phyloP scores from a whole-genome alignment of 2,888 invertebrate species.

The Furcula furcula region DNA sequence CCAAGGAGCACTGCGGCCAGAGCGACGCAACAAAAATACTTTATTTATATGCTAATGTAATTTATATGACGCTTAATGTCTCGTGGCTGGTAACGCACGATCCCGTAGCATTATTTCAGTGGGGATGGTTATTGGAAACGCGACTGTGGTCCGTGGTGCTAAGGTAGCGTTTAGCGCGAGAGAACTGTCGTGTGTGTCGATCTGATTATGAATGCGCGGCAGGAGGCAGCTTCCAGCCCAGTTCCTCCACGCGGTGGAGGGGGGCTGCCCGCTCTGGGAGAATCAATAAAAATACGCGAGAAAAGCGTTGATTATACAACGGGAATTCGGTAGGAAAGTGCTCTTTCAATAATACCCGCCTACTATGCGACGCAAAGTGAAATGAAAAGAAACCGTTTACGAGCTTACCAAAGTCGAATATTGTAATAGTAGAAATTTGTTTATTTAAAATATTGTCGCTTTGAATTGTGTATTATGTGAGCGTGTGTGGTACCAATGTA shows the following conservation, averaged over 20 bases:
- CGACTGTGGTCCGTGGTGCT: conserved; percentile 45
- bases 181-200: conserved; percentile 66
- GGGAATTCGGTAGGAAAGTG: conserved; percentile 67
- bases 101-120: conserved; percentile 71
- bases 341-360: conserved; percentile 59
- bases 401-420: conserved; percentile 36
- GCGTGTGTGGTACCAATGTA: conserved; percentile 3
- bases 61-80: conserved; percentile 82
- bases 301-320: conserved; percentile 80
- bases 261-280: conserved; percentile 49
- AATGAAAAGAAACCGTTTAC: conserved; percentile 42
- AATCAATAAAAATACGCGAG: conserved; percentile 81
- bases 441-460: conserved; percentile 16
- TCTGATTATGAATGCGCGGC: conserved; percentile 81
- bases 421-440: conserved; percentile 19
- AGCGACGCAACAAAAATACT: conserved; percentile 78
- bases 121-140: conserved; percentile 31
- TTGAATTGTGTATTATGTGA: conserved; percentile 9
- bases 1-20: conserved; percentile 60
- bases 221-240: conserved; percentile 77
- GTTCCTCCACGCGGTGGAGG: conserved; percentile 58
- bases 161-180: conserved; percentile 55
- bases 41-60: conserved; percentile 83
- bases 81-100: conserved; percentile 80
- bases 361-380: conserved; percentile 49